Base-by-base conservation (phyloP, 2,113 vertebrate genomes). In the Epinephelus cyanopodus region DNA sequence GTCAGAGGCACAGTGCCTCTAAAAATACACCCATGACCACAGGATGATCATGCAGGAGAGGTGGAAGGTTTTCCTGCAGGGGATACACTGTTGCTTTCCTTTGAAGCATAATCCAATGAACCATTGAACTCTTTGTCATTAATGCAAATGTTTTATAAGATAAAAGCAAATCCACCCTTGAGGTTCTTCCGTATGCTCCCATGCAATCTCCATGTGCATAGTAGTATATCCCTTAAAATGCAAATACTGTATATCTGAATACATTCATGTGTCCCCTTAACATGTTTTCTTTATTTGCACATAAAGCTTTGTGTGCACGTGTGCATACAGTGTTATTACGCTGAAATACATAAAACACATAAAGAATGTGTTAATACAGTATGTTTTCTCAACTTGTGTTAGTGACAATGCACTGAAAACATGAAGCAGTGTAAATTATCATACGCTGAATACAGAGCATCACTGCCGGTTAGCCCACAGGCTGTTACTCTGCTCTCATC, bases 131-230 rank as follows among this genome's bases (percentile, higher is more conserved):
- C 75, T 65, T 83, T 85, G 52, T 74, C 42, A 57, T 69, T 65
- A 63, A 92, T 90, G 83, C 77, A 84, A 90, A 90, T 87, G 52
- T 77, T 79, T 77, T 23, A 64, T 57, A 64, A 85, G 77, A 91
- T 85, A 79, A 90, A 89, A 74, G 61, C 27, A 71, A 77, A 80
- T 53, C 17, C 27, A 64, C 70, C 83, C 53, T 70, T 63, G 42
- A 73, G 74, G 50, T 60, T 65, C 53, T 66, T 33, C 47, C 23
- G 42, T 57, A 79, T 66, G 37, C 37, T 47, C 33, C n/a, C 27
- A 56, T 39, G 60, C 9, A 72, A 63, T 78, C 52, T 81, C 57
- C 79, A 77, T 65, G 27, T 39, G 42, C 23, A 57, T 29, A 39
- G 15, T 57, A 50, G 23, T 50, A 47, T 42, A 50, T 79, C 29